Evolutionary conservation across 2,797 vertebrate species (phyloP).

Genomic region (Dendrocincla tyrannina): DNA sequence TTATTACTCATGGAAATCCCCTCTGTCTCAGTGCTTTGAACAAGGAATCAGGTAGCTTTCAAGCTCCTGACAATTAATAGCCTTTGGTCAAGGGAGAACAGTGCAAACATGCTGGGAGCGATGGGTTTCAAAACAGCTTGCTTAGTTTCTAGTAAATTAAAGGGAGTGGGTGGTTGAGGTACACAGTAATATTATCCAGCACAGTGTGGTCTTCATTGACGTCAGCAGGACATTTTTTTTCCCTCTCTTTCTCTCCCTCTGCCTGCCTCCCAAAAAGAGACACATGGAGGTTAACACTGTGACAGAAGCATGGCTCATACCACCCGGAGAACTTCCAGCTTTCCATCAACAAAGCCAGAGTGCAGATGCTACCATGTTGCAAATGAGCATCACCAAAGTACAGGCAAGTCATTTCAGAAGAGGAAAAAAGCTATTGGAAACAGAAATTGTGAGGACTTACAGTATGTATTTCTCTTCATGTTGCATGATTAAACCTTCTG

Average conservation of each 20-base stretch:
- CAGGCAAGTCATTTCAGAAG: slow-evolving; percentile 43
- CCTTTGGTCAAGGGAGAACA: slow-evolving; percentile 47
- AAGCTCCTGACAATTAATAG: slow-evolving; percentile 69
- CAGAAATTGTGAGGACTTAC: slow-evolving; percentile 10
- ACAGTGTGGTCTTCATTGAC: slow-evolving; percentile 76
- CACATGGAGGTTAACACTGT: slow-evolving; percentile 12
- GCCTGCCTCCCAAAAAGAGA: not conserved
- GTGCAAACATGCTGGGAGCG: slow-evolving; percentile 30
- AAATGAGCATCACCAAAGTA: slow-evolving; percentile 37
- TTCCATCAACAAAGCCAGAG: slow-evolving; percentile 17
- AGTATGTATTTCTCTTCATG: not conserved
- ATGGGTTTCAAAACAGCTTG: slow-evolving; percentile 79
- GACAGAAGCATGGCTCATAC: slow-evolving; percentile 34
- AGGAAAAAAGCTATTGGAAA: slow-evolving; percentile 45
- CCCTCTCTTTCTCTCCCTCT: slow-evolving; percentile 54
- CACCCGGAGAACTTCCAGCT: slow-evolving; percentile 27
- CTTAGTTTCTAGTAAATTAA: slow-evolving; percentile 83
- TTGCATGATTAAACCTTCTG: slow-evolving; percentile 50
- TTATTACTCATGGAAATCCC: slow-evolving; percentile 80
- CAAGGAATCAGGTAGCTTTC: slow-evolving; percentile 74
- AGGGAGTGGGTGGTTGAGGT: slow-evolving; percentile 77
- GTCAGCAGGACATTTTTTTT: slow-evolving; percentile 70
- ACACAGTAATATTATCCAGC: slow-evolving; percentile 80
- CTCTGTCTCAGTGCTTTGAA: slow-evolving; percentile 70
- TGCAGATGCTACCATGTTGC: not conserved